A percentile compares a stretch with the other conserved stretches of the same genome.
Evolutionary conservation across 2,113 vertebrate genomes (phyloP).

Genomic region (Odobenus rosmarus): DNA sequence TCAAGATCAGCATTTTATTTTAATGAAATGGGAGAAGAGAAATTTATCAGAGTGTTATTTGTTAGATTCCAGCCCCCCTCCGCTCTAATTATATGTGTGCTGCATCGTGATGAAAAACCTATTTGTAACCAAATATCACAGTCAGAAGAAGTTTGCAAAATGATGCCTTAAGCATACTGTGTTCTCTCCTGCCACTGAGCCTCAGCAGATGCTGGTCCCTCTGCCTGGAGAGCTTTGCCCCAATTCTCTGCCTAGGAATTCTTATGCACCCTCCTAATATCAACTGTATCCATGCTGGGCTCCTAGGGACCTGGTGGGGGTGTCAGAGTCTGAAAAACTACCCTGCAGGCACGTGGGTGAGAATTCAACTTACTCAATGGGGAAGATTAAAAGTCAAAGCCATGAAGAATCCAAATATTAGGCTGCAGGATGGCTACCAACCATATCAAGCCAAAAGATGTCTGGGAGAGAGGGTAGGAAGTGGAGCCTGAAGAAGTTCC

Average conservation of each 20-base stretch:
- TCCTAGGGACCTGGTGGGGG: too few species aligned
- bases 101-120: background rate
- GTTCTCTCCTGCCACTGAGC: background rate
- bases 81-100: background rate
- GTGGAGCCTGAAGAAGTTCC: background rate
- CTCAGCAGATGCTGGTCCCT: background rate
- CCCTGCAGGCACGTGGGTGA: background rate
- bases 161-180: background rate
- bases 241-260: background rate
- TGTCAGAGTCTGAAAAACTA: background rate
- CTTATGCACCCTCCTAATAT: background rate
- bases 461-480: accelerated
- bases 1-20: constrained; percentile 37
- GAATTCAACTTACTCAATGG: background rate
- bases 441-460: background rate
- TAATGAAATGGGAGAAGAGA: constrained; percentile 21
- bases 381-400: background rate
- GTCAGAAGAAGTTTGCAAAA: background rate
- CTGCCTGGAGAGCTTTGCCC: background rate
- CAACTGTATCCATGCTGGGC: accelerated
- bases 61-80: background rate
- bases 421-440: background rate
- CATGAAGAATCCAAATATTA: background rate
- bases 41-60: background rate
- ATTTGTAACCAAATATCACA: background rate